Base-by-base conservation (phyloP, 2,797 vertebrate genomes). In the Spea hammondii region DNA sequence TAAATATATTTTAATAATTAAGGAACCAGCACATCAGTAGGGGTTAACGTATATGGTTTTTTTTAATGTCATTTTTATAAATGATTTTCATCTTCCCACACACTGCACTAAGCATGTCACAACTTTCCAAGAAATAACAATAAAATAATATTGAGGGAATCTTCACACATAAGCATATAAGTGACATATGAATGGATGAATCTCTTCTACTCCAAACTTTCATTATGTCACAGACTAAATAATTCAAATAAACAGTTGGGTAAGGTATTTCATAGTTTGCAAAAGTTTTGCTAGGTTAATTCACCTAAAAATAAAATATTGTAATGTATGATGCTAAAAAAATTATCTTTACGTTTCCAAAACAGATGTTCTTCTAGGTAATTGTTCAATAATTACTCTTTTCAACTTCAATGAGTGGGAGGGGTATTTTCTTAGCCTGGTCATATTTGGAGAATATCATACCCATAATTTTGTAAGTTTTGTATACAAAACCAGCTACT, bases 31-130 rank as follows among this genome's bases (percentile, higher is more conserved):
- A 53, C 10, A 53, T 53, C 51, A 53, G 3, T 11, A 53, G 51
- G 6, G 10, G 51, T 7, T 53, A 53, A 53, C 51, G 5, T 50
- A 48, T 51, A 44, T 65, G 62, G 45, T 50, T 74, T 10, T 65
- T 65, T 32, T 32, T 74, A 53, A 12, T 51, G 11, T 65, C 53
- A 72, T 72, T 51, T 71, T 54, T 55, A n/a, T 32, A 54, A 5
- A 5, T 75, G 12, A 66, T 7, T 75, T n/a, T 54, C 6, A 57
- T 76, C 74, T 67, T 67, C 45, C 74, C 57, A 76, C 64, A 76
- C 12, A 6, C 9, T 57, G 49, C 17, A 44, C 13, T 57, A n/a
- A 67, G 44, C 14, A 76, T 53, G 53, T 13, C 5, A 75, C 17
- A 73, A 47, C 3, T 12, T n/a, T 47, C 8, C 11, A 57, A 64